phyloP scores from a whole-genome alignment of 2,113 vertebrate species.

The Xenotilapia flavipinnis region DNA sequence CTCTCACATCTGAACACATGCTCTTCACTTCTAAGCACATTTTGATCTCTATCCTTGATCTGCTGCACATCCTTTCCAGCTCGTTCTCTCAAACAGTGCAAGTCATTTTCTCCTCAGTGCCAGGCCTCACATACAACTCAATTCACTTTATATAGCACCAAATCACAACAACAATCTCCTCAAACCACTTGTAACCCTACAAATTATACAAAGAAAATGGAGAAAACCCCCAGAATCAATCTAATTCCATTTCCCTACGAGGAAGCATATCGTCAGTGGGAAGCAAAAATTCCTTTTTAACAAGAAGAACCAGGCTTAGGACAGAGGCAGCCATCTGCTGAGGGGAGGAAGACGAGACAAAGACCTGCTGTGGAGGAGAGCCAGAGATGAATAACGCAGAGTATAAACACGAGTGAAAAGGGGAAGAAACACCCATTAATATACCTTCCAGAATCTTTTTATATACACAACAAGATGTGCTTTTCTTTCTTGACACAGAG shows the following conservation, averaged over 20 bases:
- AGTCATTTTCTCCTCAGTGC: accelerated
- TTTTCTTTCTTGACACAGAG: neutral
- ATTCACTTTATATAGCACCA: neutral
- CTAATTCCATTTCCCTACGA: neutral
- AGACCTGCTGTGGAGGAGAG: neutral
- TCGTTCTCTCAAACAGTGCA: neutral
- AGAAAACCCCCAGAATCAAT: neutral
- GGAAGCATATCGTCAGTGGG: neutral
- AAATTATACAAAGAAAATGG: neutral
- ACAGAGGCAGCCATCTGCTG: neutral
- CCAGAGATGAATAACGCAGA: accelerated
- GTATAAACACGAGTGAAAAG: neutral
- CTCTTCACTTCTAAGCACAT: neutral
- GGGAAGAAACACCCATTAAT: neutral
- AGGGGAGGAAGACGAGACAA: neutral
- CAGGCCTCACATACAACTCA: neutral
- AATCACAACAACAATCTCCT: neutral
- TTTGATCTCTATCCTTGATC: neutral
- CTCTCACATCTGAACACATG: neutral
- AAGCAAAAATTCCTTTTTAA: neutral
- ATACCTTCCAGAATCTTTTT: neutral
- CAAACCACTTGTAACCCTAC: neutral
- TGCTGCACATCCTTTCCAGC: neutral
- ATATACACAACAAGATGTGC: neutral
- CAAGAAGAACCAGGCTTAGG: neutral